These are phyloP conservation scores for Bovichtus variegatus DNA, from an alignment of 2,797 vertebrate genomes.

Conservation along the genomic window DNA sequence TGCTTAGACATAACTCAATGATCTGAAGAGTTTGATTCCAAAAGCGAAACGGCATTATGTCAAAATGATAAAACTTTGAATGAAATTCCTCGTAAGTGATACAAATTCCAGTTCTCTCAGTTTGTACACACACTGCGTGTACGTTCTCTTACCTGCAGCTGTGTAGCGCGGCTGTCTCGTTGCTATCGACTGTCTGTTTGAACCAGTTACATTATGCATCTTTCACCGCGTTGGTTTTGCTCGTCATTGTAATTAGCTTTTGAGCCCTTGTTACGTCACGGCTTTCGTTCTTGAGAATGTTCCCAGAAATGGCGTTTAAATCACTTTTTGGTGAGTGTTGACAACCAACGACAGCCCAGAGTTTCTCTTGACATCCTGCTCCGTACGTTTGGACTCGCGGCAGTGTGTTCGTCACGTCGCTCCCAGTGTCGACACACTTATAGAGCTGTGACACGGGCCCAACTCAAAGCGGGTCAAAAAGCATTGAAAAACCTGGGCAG, in stretches of 20 bases:
- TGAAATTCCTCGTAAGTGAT: neutral
- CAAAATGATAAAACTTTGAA: neutral
- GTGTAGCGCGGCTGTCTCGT: neutral
- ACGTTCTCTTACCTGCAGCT: too few relatives aligned
- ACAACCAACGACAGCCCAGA: neutral
- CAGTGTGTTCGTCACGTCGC: neutral
- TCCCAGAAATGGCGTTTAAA: too few relatives aligned
- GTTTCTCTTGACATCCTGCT: neutral
- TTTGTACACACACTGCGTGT: neutral
- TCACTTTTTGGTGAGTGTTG: neutral
- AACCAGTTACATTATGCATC: neutral
- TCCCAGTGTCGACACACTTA: neutral
- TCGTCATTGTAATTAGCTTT: neutral
- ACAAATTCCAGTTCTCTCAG: neutral
- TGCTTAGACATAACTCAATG: constrained; percentile 1
- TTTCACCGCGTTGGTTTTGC: neutral
- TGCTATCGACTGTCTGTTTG: neutral
- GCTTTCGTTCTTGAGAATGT: constrained; percentile 1
- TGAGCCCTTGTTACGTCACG: too few relatives aligned
- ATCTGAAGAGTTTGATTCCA: constrained; percentile 4
- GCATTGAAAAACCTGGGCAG: too few relatives aligned
- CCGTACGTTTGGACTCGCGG: neutral
- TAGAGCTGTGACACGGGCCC: neutral
- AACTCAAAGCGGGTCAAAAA: neutral
- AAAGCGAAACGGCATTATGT: neutral